Evolutionary conservation across 2,888 invertebrate genomes (phyloP).

Genomic region (Nemurella pictetii): DNA sequence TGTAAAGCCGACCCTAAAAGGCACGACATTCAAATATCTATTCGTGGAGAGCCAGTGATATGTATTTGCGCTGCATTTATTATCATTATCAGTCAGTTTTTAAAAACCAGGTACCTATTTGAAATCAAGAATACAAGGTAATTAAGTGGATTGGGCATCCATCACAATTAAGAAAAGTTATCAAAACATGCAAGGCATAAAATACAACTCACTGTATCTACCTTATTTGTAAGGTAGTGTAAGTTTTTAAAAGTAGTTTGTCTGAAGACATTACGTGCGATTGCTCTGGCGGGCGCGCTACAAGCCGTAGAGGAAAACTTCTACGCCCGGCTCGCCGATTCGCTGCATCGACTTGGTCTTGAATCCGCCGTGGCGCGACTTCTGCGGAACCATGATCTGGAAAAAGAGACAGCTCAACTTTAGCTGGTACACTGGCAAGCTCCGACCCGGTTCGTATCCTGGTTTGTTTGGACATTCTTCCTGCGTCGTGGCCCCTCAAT

Average conservation of each 20-base stretch:
- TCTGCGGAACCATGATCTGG: constrained; percentile 34
- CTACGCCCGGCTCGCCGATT: constrained; percentile 36
- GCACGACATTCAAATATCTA: no score
- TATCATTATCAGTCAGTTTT: neutral
- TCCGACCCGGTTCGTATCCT: no score
- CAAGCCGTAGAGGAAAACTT: constrained; percentile 36
- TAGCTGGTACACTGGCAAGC: no score
- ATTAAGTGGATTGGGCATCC: neutral
- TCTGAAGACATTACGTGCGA: neutral
- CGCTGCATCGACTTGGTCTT: neutral
- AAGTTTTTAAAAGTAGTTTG: neutral
- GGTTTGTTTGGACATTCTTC: no score
- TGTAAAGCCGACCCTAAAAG: no score
- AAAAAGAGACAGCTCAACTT: constrained; percentile 6
- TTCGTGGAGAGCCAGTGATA: no score
- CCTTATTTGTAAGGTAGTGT: neutral
- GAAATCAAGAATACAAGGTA: neutral
- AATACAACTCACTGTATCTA: neutral
- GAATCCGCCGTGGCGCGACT: neutral
- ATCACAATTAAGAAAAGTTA: neutral
- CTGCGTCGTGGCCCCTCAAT: no score
- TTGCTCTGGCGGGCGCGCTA: constrained; percentile 8
- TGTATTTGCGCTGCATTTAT: neutral
- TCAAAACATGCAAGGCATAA: neutral
- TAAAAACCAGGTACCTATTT: neutral